Evolutionary conservation across 1,140 invertebrate genomes (phyloP).

Genomic region (Marisa cornuarietis): DNA sequence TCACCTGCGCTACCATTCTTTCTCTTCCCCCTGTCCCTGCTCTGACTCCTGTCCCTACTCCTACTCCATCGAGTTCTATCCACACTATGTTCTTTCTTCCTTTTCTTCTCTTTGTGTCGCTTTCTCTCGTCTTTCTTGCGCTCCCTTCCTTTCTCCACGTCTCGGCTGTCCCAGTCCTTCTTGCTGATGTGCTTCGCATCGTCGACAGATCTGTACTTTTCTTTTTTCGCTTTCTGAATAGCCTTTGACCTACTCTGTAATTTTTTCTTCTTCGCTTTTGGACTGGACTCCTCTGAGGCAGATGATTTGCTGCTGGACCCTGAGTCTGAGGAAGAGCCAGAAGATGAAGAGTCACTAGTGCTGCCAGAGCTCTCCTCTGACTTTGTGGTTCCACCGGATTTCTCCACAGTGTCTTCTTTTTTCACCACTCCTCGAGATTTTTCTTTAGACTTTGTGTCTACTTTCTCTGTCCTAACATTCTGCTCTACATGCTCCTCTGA

Average conservation of each 20-base stretch:
- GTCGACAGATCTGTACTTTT: constrained; percentile 10
- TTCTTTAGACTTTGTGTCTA: neutral
- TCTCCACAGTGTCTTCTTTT: neutral
- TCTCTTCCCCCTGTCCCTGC: neutral
- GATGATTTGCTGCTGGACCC: constrained; percentile 2
- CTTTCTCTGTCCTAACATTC: neutral
- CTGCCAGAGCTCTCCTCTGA: constrained; percentile 20
- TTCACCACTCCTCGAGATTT: neutral
- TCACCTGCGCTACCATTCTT: neutral
- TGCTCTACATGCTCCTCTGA: neutral
- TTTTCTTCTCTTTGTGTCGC: constrained; percentile 18
- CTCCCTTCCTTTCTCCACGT: constrained; percentile 14
- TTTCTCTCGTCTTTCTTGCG: constrained; percentile 12
- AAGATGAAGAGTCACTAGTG: neutral
- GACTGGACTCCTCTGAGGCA: neutral
- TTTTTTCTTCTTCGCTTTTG: constrained; percentile 7
- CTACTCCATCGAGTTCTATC: neutral
- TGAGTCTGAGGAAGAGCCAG: constrained; percentile 7
- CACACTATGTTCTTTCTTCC: constrained; percentile 4
- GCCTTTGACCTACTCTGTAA: constrained; percentile 11
- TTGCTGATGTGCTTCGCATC: constrained; percentile 16
- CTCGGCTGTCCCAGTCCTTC: constrained; percentile 22
- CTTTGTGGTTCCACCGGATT: constrained; percentile 2
- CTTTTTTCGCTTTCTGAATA: constrained; percentile 18
- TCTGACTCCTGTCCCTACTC: constrained; percentile 9